Base-by-base conservation (phyloP, 2,113 vertebrate genomes). In the Orientallactaga bullata region DNA sequence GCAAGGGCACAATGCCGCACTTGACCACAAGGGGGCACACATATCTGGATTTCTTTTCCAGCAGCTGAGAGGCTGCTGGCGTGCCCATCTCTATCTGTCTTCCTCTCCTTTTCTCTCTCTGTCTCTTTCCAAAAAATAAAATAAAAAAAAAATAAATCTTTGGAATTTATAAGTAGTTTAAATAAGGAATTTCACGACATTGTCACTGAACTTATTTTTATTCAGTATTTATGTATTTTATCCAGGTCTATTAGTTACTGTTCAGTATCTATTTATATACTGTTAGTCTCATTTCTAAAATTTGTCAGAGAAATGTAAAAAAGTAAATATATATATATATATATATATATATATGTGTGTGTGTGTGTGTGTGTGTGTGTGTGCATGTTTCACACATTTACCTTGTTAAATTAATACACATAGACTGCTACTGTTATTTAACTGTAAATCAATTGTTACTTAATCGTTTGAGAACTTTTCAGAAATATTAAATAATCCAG, bases 401-500 rank as follows among this genome's bases (percentile, higher is more conserved):
- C 5, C 30, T 68, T 23, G 13, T 11, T 86, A 78, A 88, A 78
- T 58, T 60, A 89, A 1, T 12, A 91, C 21, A 83, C 42, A 58
- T 11, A 26, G 1, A 42, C 73, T 88, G 82, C 0, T 79, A 0
- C 1, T 86, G 9, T 15, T 55, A 73, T 47, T 91, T 95, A 90
- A 2, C 5, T 97, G 0, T 61, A 32, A 39, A 21, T 0, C 3
- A 8, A 71, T 37, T 37, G 0, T 89, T 89, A 72, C 81, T 4
- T 85, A 35, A 77, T 89, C 89, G 58, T 80, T 3, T 87, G n/a
- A 74, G 55, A 91, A 95, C 63, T 28, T 23, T 30, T 47, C 17
- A 78, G 66, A 37, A 95, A 20, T 3, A 79, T 69, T 63, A 82
- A 94, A 71, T 84, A 89, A 23, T n/a, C n/a, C n/a, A n/a, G n/a